Base-by-base conservation (phyloP, 1,140 invertebrate genomes). In the Armadillidium nasatum region DNA sequence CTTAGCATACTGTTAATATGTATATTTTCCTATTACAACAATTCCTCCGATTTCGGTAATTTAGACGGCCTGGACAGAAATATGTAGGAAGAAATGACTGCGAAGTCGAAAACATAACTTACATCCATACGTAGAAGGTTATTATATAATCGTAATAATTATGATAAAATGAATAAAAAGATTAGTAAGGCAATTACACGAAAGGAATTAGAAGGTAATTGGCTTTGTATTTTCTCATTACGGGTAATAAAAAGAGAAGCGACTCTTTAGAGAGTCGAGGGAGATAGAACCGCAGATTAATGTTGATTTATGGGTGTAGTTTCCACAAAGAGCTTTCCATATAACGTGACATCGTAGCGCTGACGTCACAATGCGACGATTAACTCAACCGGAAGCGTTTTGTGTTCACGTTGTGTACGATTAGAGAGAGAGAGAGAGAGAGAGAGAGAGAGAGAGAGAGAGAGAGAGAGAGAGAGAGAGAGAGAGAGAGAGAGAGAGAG, bases 131-230 rank as follows among this genome's bases (percentile, higher is more conserved):
- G 50, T 2, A 60, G 19, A 15, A 60, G 11, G 50, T 19, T 60
- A 50, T 50, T 50, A 4, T 7, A 19, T 60, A 60, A 60, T 60
- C 50, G 50, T 60, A 60, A 60, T 19, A 60, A 60, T 60, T 19
- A 19, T 19, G 50, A 60, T 60, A 19, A 60, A 60, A 60, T 60
- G 50, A 60, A 60, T 60, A 60, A 60, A 60, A 60, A 60, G 50
- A 60, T 60, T 60, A 60, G 50, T 60, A 60, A 19, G 50, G 50
- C 50, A 60, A 60, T 60, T 60, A 60, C 7, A 15, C 19, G 50
- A 60, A 19, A 3, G 50, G 19, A 60, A 60, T 60, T 60, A 60
- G 50, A 15, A 33, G 50, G 50, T 60, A 60, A 60, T 60, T 60
- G 19, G 11, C 50, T 60, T 60, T 60, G 19, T 60, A 60, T 60